phyloP scores from a whole-genome alignment of 2,888 invertebrate genomes.

The Zeuzera pyrina region DNA sequence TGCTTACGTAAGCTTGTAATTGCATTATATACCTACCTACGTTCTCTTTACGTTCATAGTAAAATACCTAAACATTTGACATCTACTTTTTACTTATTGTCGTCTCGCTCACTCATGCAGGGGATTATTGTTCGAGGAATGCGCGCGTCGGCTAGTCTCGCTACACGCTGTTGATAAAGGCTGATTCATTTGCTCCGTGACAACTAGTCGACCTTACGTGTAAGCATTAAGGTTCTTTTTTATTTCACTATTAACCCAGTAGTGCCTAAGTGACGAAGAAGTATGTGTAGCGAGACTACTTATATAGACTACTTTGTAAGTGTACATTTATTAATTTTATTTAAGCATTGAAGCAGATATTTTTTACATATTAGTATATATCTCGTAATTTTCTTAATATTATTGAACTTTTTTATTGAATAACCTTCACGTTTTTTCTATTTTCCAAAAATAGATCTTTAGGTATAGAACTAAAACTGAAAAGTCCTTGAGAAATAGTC shows the following conservation, averaged over 20 bases:
- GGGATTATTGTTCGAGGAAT: slow-evolving; percentile 65
- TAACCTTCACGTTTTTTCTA: too few relatives aligned
- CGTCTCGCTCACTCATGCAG: slow-evolving; percentile 54
- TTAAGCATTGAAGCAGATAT: slow-evolving; percentile 25
- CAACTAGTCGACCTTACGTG: too few relatives aligned
- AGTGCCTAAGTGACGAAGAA: slow-evolving; percentile 22
- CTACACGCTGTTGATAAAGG: slow-evolving; percentile 34
- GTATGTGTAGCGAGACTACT: slow-evolving; percentile 52
- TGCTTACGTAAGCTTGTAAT: slow-evolving; percentile 63
- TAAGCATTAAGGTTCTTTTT: slow-evolving; percentile 33
- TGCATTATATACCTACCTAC: slow-evolving; percentile 63
- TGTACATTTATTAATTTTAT: slow-evolving; percentile 64
- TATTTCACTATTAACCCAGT: slow-evolving; percentile 9
- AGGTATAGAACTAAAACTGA: slow-evolving; percentile 49
- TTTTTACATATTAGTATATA: slow-evolving; percentile 6
- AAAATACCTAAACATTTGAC: slow-evolving; percentile 71
- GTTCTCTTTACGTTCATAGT: slow-evolving; percentile 58
- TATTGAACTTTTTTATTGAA: slow-evolving; percentile 8
- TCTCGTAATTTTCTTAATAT: background rate
- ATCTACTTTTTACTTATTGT: slow-evolving; percentile 62
- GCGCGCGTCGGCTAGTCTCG: slow-evolving; percentile 71
- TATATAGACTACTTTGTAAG: slow-evolving; percentile 62
- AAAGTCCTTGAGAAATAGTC: slow-evolving; percentile 71
- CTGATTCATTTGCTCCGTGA: too few relatives aligned
- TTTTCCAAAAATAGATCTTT: slow-evolving; percentile 34